Evolutionary conservation across 64 coral and sea anemone genomes (phyloP), one percentile per base, ranked within the genome.

Genomic region (Actinia tenebrosa): DNA sequence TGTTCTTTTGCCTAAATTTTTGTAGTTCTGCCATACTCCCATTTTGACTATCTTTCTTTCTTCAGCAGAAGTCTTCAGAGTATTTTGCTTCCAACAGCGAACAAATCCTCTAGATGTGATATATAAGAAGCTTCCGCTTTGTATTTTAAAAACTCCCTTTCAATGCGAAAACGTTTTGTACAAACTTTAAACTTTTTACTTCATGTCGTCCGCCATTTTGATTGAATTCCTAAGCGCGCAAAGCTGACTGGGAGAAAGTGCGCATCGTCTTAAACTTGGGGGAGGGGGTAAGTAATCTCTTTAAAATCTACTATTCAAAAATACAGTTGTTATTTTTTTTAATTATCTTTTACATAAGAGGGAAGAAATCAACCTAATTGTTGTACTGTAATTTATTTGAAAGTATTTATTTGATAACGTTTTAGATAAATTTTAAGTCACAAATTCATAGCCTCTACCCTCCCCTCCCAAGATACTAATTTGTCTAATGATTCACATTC

Each of bases 1-100:
- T 26, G 86, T 85, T 10, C 68, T 85, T 44, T 83, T 91, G 3
- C 84, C 47, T 7, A 91, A 19, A 0, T 27, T 91, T 52, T 87
- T 91, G 60, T 83, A 91, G 64, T 83, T 91, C 68, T 91, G 90
- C 90, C 90, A 91, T 78, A 91, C 71, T 23, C 90, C 90, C 90
- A 91, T 91, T 56, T 60, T 11, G 20, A 20, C 45, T 77, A 0
- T 71, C 16, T 56, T 26, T 77, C 50, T 90, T 58, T 6, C 7
- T 14, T 44, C 56, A 58, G 56, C 56, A 14, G 56, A 58, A 2
- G 56, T 58, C 47, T 50, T 50, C 47, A 50, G 4, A 50, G 7
- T 5, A 50, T 50, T 50, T 50, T 8, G 3, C 7, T 50, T 50
- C 47, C 77, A 79, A 79, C 17, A 81, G 5, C 46, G 22, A 47